phyloP scores from a whole-genome alignment of 2,888 invertebrate genomes.

The Stenolophus ochropezus region DNA sequence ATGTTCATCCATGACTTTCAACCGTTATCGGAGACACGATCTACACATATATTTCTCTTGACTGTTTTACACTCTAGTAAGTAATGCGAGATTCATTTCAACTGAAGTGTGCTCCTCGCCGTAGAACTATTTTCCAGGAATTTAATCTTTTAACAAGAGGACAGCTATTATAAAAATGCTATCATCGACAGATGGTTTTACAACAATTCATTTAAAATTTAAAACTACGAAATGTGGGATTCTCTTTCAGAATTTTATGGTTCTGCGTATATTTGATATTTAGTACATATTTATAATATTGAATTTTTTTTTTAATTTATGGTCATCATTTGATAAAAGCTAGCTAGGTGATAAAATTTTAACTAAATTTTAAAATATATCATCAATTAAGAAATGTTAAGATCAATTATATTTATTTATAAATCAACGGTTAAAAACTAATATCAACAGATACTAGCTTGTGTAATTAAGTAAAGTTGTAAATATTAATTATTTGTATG shows the following conservation, averaged over 20 bases:
- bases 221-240: neutral
- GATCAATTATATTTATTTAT: too few species aligned
- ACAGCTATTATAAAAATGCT: neutral
- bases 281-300: too few species aligned
- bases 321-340: too few species aligned
- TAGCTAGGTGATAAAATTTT: too few species aligned
- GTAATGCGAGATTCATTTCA: conserved; percentile 3
- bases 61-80: conserved; percentile 29
- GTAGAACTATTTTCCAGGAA: conserved; percentile 4
- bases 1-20: conserved; percentile 36
- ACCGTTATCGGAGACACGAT: conserved; percentile 11
- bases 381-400: too few species aligned
- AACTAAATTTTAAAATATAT: too few species aligned
- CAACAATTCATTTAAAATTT: neutral
- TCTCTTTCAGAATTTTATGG: neutral
- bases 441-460: too few species aligned
- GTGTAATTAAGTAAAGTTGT: too few species aligned
- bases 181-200: neutral
- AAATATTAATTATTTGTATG: too few species aligned
- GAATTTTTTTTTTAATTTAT: too few species aligned
- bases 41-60: conserved; percentile 28
- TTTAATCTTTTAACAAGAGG: neutral
- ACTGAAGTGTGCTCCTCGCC: neutral
- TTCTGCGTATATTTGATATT: too few species aligned
- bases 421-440: too few species aligned